phyloP scores from a whole-genome alignment of 2,888 invertebrate genomes.

The Tillus elongatus region DNA sequence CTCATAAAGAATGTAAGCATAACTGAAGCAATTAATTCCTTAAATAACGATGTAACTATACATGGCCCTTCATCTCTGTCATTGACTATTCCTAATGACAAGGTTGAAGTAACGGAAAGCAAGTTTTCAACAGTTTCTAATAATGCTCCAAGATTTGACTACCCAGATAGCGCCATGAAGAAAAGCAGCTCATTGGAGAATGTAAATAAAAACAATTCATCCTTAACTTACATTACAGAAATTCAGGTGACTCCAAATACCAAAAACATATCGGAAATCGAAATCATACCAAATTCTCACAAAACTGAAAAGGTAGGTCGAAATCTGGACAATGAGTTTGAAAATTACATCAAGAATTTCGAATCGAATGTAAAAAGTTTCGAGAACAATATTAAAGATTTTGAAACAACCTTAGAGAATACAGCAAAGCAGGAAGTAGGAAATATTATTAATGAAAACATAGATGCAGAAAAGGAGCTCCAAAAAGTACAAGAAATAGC shows the following conservation, averaged over 20 bases:
- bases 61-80: constrained; percentile 31
- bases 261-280: constrained; percentile 30
- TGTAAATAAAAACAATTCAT: constrained; percentile 28
- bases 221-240: constrained; percentile 60
- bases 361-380: constrained; percentile 29
- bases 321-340: constrained; percentile 39
- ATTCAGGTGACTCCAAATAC: constrained; percentile 56
- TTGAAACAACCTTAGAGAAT: constrained; percentile 28
- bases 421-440: constrained; percentile 22
- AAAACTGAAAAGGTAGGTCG: constrained; percentile 37
- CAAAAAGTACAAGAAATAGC: constrained; percentile 39
- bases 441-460: constrained; percentile 24
- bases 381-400: constrained; percentile 31
- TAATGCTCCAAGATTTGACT: not conserved
- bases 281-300: constrained; percentile 37
- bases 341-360: constrained; percentile 36
- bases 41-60: constrained; percentile 31
- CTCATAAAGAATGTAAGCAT: constrained; percentile 40
- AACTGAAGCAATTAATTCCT: constrained; percentile 33
- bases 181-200: not conserved
- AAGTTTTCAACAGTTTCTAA: constrained; percentile 12
- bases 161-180: not conserved
- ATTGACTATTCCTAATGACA: constrained; percentile 26
- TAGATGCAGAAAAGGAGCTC: constrained; percentile 34
- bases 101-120: constrained; percentile 14